Conservation (phyloP, 2,113 vertebrate genomes). For the Herpetotheres cachinnans region DNA sequence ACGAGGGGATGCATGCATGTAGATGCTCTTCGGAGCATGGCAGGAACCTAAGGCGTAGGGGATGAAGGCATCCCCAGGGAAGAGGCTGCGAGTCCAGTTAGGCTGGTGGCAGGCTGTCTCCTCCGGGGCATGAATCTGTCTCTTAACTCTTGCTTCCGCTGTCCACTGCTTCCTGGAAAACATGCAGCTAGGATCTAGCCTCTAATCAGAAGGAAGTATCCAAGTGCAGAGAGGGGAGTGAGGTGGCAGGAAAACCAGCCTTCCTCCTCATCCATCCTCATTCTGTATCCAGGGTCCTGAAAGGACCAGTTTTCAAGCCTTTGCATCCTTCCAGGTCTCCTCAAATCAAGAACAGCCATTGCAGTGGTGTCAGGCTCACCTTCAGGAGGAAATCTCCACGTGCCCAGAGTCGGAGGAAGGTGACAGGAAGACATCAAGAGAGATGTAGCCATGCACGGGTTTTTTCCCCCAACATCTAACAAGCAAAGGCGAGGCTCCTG, state of each 20-base stretch:
- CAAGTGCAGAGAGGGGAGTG: neutral
- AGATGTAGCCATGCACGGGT: fast-evolving
- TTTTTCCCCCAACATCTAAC: neutral
- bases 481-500: neutral
- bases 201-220: neutral
- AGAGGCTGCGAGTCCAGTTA: too few species aligned
- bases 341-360: too few species aligned
- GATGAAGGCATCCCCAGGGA: neutral
- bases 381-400: neutral
- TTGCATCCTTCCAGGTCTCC: neutral
- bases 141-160: too few species aligned
- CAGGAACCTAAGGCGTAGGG: neutral
- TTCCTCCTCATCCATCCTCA: neutral
- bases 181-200: neutral
- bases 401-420: neutral
- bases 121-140: too few species aligned
- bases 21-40: neutral
- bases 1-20: neutral
- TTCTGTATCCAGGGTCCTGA: neutral
- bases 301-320: neutral
- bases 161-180: neutral
- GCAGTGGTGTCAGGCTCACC: too few species aligned
- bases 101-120: too few species aligned
- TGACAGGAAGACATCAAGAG: too few species aligned
- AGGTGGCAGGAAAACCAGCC: neutral